Evolutionary conservation across 2,797 vertebrate species (phyloP), one percentile per base, ranked within the genome.

Genomic region (Oreochromis grahami): DNA sequence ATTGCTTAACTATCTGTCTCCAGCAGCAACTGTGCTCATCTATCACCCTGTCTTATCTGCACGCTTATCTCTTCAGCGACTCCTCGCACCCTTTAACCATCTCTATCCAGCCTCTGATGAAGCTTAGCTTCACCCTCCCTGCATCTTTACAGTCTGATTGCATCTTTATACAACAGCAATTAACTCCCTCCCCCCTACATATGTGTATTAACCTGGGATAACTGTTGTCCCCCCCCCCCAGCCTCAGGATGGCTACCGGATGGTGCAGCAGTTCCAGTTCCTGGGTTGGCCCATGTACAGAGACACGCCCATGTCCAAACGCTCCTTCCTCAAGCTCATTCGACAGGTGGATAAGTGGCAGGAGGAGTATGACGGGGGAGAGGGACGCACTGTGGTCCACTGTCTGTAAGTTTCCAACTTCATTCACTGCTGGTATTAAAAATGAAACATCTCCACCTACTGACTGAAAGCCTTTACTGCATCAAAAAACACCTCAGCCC

Each of bases 241-340:
- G 98, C 98, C 98, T 3, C 98, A 99, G 89, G 98, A 99, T 0
- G 98, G 98, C 45, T 99, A 98, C 91, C 97, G 98, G 41, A 98
- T 99, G 98, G 98, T 99, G 80, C 98, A 99, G 92, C 98, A 99
- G 93, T 99, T 99, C 96, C 98, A 99, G 95, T 99, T 99, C 94
- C 95, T 99, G 91, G 98, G 98, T 17, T 99, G 98, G 98, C 98
- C 98, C 0, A 98, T 98, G 97, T 99, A 99, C 93, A 95, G 98
- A 56, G 98, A 99, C 95, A 99, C 98, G 0, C 98, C 98, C 0
- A 96, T 98, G 9, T 98, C 97, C 13, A 99, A 99, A 77, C 98
- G 98, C 83, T 99, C 98, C 84, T 99, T 99, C 96, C 81, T 99
- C 84, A 99, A 99, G 84, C 98, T 99, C 79, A 97, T 99, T 63